These are phyloP conservation scores for Meghimatium bilineatum DNA, from an alignment of 2,888 invertebrate species.

Conservation along the genomic window DNA sequence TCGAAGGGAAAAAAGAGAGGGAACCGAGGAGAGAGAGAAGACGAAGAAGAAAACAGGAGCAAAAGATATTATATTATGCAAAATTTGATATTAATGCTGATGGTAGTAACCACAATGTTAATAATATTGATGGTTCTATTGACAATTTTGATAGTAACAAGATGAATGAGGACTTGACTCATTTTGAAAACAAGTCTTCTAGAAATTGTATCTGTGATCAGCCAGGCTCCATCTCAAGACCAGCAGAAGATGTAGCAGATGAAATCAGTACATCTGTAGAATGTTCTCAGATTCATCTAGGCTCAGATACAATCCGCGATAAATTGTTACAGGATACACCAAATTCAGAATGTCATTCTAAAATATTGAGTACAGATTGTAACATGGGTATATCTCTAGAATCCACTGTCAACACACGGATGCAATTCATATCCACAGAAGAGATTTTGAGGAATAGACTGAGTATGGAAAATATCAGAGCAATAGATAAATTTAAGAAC, in stretches of 20 bases:
- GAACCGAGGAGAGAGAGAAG: conserved; percentile 40
- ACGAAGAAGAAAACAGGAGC: conserved; percentile 39
- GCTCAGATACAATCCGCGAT: background rate
- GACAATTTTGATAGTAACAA: background rate
- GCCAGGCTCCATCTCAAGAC: background rate
- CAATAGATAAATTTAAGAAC: conserved; percentile 66
- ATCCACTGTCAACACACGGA: background rate
- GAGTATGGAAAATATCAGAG: conserved; percentile 62
- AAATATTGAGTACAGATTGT: background rate
- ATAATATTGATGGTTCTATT: background rate
- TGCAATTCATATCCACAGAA: conserved; percentile 56
- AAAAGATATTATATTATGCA: conserved; percentile 35
- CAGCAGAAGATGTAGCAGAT: background rate
- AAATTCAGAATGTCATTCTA: background rate
- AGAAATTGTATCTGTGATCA: background rate
- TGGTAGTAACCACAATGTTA: background rate
- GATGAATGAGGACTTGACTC: background rate
- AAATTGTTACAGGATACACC: too few species aligned
- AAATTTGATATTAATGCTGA: conserved; percentile 4
- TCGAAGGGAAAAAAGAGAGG: conserved; percentile 41
- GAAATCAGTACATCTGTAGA: background rate
- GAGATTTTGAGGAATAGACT: conserved; percentile 64
- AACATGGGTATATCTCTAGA: background rate
- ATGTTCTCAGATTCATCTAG: background rate
- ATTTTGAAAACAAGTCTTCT: background rate